Percentiles rank a stretch among this genome's conserved stretches.
Conservation (phyloP, 23 tunicate species). For the Ascidia mentula region DNA sequence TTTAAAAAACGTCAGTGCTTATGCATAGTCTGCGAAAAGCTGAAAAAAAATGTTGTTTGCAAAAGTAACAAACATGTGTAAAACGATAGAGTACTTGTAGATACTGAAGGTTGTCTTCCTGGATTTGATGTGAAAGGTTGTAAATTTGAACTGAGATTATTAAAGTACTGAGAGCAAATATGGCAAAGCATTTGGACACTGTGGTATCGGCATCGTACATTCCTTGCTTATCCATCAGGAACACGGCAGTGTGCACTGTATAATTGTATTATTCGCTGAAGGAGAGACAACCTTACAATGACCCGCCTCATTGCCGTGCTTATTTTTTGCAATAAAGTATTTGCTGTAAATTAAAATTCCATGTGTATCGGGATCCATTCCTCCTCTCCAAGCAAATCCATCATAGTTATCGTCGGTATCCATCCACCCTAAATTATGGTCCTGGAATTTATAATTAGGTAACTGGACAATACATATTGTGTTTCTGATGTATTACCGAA, state of each 20-base stretch:
- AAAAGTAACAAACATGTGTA: no score
- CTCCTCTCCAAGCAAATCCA: not conserved
- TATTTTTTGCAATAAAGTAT: not conserved
- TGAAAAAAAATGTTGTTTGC: no score
- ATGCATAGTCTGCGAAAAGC: no score
- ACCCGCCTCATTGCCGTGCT: not conserved
- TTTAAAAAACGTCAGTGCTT: no score
- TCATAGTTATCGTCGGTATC: not conserved
- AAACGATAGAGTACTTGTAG: no score
- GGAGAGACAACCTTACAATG: no score
- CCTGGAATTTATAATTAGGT: no score
- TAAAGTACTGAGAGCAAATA: conserved; percentile 52
- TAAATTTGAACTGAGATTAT: conserved; percentile 54
- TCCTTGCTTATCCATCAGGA: conserved; percentile 84
- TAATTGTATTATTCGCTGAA: no score
- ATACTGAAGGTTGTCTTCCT: conserved; percentile 54
- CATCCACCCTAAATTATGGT: no score
- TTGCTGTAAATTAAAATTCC: not conserved
- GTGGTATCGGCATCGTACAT: conserved; percentile 41
- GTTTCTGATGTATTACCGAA: no score
- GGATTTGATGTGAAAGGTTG: conserved; percentile 53
- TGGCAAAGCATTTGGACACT: conserved; percentile 18
- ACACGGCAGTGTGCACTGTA: no score
- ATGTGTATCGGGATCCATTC: not conserved
- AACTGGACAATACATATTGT: no score